phyloP scores from a whole-genome alignment of 2,888 invertebrate genomes.

The Plebejus melissa region DNA sequence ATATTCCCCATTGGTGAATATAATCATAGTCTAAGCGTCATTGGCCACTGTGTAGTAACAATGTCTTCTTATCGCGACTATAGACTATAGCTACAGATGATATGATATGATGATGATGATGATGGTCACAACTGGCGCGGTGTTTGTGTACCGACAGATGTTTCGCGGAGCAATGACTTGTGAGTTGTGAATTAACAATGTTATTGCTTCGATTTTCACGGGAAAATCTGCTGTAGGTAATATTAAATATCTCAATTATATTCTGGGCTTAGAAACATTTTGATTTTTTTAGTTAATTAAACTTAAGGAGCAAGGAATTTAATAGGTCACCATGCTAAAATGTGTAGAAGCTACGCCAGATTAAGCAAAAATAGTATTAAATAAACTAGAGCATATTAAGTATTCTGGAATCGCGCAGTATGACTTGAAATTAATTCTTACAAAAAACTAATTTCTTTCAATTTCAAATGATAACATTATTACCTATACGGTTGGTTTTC shows the following conservation, averaged over 20 bases:
- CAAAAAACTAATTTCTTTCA: neutral
- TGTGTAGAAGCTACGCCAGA: too few species aligned
- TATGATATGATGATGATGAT: neutral
- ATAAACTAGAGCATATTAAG: too few species aligned
- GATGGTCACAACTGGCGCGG: neutral
- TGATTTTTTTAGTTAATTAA: too few species aligned
- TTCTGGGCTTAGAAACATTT: too few species aligned
- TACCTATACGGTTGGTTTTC: neutral
- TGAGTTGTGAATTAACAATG: neutral
- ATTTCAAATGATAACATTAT: neutral
- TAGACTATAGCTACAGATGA: neutral
- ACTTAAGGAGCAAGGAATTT: too few species aligned
- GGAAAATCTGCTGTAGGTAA: neutral
- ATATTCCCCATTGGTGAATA: neutral
- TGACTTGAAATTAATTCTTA: neutral
- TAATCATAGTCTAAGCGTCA: neutral
- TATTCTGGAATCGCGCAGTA: neutral
- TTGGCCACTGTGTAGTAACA: neutral
- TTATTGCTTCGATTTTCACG: neutral
- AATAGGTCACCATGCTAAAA: too few species aligned
- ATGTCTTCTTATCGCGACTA: neutral
- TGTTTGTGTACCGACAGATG: slow-evolving; percentile 8
- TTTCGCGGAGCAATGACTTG: slow-evolving; percentile 1
- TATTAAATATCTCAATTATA: neutral
- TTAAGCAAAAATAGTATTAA: too few species aligned